Conservation (phyloP, 2,113 vertebrate genomes). For the Brachyhypopomus gauderio region DNA sequence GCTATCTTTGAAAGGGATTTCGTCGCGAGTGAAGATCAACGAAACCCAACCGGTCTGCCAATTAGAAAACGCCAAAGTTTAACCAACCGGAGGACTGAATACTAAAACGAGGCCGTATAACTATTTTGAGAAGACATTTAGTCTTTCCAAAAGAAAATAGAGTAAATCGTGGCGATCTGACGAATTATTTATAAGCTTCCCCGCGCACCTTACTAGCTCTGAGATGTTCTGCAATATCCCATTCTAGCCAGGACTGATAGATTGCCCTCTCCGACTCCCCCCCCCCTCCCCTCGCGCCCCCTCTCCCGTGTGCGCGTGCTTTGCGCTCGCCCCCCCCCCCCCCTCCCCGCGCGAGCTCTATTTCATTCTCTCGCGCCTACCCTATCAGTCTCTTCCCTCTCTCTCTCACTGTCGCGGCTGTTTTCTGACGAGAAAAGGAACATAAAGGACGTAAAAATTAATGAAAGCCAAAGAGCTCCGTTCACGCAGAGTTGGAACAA, state of each 20-base stretch:
- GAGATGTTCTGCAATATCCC: no score
- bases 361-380: slow-evolving; percentile 11
- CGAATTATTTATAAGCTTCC: background rate
- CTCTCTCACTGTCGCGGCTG: background rate
- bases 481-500: slow-evolving; percentile 52
- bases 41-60: no score
- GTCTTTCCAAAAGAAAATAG: background rate
- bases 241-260: no score
- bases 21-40: no score
- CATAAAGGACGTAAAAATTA: slow-evolving; percentile 29
- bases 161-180: background rate
- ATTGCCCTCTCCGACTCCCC: background rate
- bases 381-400: slow-evolving; percentile 24
- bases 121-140: background rate
- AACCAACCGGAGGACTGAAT: no score
- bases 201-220: no score
- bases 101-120: no score
- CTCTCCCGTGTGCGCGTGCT: slow-evolving; percentile 22
- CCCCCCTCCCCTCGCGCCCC: slow-evolving; percentile 35
- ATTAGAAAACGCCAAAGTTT: no score
- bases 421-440: background rate
- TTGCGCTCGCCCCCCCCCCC: slow-evolving; percentile 21
- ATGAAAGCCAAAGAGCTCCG: slow-evolving; percentile 41
- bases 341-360: slow-evolving; percentile 35
- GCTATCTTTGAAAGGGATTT: no score